A percentile compares a stretch with the other conserved stretches of the same genome.
phyloP scores from a whole-genome alignment of 2,888 invertebrate genomes.

The Rosalia funebris region DNA sequence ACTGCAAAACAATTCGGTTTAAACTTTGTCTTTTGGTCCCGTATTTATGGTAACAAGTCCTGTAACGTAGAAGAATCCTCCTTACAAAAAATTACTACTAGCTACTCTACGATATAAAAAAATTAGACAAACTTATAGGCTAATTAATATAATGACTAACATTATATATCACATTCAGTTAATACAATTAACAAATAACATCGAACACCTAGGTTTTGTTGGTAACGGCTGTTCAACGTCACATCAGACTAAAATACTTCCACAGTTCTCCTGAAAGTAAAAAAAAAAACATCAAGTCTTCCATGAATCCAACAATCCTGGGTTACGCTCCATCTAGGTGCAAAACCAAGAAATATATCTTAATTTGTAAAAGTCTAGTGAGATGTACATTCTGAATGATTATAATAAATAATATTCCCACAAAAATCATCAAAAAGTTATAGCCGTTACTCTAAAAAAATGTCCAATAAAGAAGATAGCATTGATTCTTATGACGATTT shows the following conservation, averaged over 20 bases:
- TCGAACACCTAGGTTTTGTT: conserved; percentile 33
- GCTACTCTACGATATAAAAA: not conserved
- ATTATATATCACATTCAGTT: conserved; percentile 50
- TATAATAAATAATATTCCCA: too few relatives aligned
- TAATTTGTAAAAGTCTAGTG: too few relatives aligned
- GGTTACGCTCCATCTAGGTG: too few relatives aligned
- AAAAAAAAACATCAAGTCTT: too few relatives aligned
- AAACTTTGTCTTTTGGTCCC: conserved; percentile 18
- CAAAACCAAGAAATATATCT: too few relatives aligned
- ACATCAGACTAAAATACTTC: not conserved
- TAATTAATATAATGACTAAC: conserved; percentile 45
- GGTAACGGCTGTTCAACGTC: conserved; percentile 21
- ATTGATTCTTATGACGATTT: too few relatives aligned
- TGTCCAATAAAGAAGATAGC: too few relatives aligned
- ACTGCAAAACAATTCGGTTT: conserved; percentile 6
- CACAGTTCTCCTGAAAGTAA: conserved; percentile 3
- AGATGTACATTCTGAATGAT: too few relatives aligned
- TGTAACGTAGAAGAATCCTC: conserved; percentile 3
- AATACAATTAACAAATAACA: conserved; percentile 34
- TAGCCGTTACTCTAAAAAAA: too few relatives aligned
- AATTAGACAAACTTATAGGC: conserved; percentile 21
- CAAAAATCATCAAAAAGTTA: too few relatives aligned
- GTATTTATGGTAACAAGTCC: conserved; percentile 3
- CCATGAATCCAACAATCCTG: too few relatives aligned
- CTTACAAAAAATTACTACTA: conserved; percentile 4